Base-by-base conservation (phyloP, 2,113 vertebrate genomes). In the Neogobius melanostomus region DNA sequence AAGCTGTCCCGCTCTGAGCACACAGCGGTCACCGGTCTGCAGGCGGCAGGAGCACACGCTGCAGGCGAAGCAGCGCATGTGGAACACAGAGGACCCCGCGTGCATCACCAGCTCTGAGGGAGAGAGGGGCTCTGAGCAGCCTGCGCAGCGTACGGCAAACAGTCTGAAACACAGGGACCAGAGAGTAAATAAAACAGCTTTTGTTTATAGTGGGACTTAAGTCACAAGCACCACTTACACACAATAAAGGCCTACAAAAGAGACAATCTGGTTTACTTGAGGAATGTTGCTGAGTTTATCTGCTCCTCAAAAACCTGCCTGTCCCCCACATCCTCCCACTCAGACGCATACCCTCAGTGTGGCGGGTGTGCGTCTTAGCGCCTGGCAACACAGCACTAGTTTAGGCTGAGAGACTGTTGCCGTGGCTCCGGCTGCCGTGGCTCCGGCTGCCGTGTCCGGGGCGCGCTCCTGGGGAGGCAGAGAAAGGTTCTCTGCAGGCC, bases 21-120 rank as follows among this genome's bases (percentile, higher is more conserved):
- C 93, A 54, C 98, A 99, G 87, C 91, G 94, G 2, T 99, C 97
- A 0, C 98, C 98, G 63, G 95, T 98, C 92, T 95, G 96, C 72
- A 99, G 94, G 75, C 89, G 93, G 76, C 95, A 90, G 83, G 95
- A 95, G 0, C 98, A 99, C 74, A 96, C 94, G 0, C 95, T 95
- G 91, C 98, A 98, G 92, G 94, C 95, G 92, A 99, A 99, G 92
- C 98, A 98, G 88, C 76, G 91, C 92, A 98, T 92, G 93, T 98
- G 98, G 91, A 98, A 99, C 77, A 98, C 95, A 0, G 93, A 91
- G 81, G 95, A 91, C 83, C 95, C 95, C 4, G 94, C 95, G 0
- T 94, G 93, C 97, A 99, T 97, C 76, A 98, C 96, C 82, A 99
- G 94, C 87, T 99, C 97, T 0, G 93, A 91, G 47, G 96, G 95